Percentiles rank a stretch among this genome's conserved stretches.
These are phyloP conservation scores for Helarctos malayanus DNA, from an alignment of 2,797 vertebrate species.

Conservation along the genomic window DNA sequence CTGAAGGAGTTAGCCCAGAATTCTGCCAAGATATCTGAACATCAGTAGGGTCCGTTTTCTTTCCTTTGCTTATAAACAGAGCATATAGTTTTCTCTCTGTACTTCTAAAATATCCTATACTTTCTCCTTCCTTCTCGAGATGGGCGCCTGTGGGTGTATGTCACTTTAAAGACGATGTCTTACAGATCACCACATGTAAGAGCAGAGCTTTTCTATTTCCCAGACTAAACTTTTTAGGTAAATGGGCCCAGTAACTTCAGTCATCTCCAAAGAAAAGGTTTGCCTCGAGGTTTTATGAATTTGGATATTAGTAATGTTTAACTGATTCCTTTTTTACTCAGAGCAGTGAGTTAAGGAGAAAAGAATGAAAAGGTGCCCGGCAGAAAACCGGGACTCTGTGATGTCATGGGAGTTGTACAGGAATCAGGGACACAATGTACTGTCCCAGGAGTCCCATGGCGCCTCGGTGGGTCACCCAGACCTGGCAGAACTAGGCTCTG, in stretches of 20 bases:
- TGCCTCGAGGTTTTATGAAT: not conserved
- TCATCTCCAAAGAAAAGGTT: not conserved
- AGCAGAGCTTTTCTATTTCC: not conserved
- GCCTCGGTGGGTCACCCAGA: not conserved
- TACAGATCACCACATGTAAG: not conserved
- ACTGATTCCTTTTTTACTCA: not conserved
- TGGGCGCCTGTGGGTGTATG: not conserved
- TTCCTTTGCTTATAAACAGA: not conserved
- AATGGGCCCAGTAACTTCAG: not conserved
- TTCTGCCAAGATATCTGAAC: not conserved
- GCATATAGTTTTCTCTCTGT: not conserved
- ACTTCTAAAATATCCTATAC: not conserved
- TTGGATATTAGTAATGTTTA: not conserved
- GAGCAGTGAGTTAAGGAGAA: constrained; percentile 3
- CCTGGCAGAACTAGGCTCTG: not conserved
- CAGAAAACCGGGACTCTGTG: not conserved
- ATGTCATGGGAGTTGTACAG: not conserved
- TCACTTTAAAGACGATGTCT: not conserved
- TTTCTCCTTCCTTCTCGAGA: not conserved
- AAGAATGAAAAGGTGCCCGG: not conserved
- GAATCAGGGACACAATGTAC: not conserved
- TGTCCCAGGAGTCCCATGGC: not conserved
- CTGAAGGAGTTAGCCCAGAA: not conserved
- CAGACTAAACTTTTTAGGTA: not conserved
- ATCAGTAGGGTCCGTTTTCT: not conserved